Evolutionary conservation across 2,113 vertebrate species (phyloP).

Genomic region (Ptilonorhynchus violaceus): DNA sequence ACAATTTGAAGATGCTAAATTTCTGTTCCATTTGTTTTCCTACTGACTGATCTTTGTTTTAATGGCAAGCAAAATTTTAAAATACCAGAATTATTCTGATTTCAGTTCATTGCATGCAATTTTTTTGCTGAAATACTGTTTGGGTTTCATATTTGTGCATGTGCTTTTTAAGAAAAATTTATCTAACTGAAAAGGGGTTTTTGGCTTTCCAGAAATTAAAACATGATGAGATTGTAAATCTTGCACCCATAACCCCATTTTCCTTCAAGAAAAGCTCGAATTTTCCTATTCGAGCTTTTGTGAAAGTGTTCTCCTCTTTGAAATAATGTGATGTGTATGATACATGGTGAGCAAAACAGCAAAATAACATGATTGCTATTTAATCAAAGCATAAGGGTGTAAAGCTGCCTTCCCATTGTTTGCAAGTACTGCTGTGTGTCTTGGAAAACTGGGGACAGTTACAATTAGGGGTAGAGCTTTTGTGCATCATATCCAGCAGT

Average conservation of each 20-base stretch:
- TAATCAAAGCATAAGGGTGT: background rate
- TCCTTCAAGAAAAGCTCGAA: no score
- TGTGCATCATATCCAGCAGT: background rate
- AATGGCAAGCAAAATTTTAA: background rate
- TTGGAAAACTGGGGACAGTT: background rate
- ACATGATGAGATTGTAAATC: background rate
- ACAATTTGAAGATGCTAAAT: background rate
- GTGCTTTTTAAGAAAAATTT: background rate
- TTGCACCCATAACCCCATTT: background rate
- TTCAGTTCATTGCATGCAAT: background rate
- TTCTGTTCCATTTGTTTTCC: background rate
- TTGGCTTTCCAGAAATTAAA: conserved; percentile 21
- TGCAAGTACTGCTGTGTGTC: background rate
- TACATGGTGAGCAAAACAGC: background rate
- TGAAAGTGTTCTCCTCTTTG: no score
- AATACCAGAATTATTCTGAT: background rate
- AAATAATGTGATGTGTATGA: conserved; percentile 11
- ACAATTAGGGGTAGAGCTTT: background rate
- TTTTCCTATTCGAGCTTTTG: background rate
- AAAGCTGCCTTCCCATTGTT: background rate
- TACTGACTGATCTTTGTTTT: background rate
- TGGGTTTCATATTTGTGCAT: background rate
- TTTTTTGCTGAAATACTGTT: background rate
- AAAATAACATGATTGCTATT: conserved; percentile 8
- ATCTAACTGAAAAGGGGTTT: background rate